Percentiles rank a stretch among this genome's conserved stretches.
phyloP scores from a whole-genome alignment of 1,140 invertebrate species.

The Bombus waltoni region DNA sequence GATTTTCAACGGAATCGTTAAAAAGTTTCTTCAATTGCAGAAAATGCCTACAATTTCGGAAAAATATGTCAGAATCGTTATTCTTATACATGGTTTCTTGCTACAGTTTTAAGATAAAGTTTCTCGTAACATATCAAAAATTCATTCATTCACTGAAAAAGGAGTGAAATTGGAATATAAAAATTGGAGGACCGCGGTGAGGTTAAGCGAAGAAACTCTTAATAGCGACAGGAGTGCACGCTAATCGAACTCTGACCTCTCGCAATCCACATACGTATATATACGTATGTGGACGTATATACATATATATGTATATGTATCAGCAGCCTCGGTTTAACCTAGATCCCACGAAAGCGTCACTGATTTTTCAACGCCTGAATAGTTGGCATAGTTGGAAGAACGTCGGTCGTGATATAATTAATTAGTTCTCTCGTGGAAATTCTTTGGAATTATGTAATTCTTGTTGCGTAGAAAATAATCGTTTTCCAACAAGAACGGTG shows the following conservation, averaged over 20 bases:
- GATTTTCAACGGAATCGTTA: neutral
- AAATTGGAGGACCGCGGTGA: neutral
- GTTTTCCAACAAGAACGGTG: neutral
- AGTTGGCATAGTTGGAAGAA: neutral
- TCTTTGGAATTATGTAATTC: neutral
- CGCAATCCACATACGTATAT: neutral
- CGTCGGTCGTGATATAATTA: neutral
- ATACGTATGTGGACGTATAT: too few species aligned
- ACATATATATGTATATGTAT: too few species aligned
- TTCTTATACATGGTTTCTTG: too few species aligned
- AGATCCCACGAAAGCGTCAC: neutral
- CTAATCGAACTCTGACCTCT: constrained; percentile 9
- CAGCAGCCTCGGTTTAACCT: neutral
- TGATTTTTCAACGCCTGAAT: neutral
- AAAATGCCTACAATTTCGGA: too few species aligned
- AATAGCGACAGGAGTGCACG: too few species aligned
- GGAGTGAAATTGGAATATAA: neutral
- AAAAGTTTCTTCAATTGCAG: too few species aligned
- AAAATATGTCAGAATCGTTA: too few species aligned
- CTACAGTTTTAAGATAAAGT: neutral
- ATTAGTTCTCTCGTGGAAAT: neutral
- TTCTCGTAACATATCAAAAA: neutral
- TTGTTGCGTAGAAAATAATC: neutral
- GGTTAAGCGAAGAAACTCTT: neutral
- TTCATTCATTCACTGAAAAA: neutral